Evolutionary conservation across 2,888 invertebrate genomes (phyloP).

Genomic region (Epinotia demarniana): DNA sequence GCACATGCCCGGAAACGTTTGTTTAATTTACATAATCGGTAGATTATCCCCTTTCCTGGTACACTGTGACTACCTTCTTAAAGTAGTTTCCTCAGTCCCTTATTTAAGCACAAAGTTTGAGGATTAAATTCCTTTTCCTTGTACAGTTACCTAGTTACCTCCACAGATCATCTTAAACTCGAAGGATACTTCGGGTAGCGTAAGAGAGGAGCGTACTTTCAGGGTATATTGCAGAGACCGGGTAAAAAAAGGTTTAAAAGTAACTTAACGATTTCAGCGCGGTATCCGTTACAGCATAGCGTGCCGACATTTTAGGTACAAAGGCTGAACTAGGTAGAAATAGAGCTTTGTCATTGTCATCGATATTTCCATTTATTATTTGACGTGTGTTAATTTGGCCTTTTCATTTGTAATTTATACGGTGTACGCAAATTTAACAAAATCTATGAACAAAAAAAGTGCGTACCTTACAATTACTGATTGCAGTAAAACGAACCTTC

Average conservation of each 20-base stretch:
- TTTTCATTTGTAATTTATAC: no score
- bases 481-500: slow-evolving; percentile 19
- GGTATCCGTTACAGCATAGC: slow-evolving; percentile 7
- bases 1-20: slow-evolving; percentile 51
- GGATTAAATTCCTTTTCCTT: slow-evolving; percentile 48
- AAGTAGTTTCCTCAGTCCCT: slow-evolving; percentile 41
- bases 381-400: no score
- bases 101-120: slow-evolving; percentile 42
- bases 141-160: slow-evolving; percentile 44
- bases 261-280: slow-evolving; percentile 29
- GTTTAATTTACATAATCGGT: slow-evolving; percentile 65
- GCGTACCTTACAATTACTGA: not conserved
- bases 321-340: not conserved
- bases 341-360: not conserved
- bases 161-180: slow-evolving; percentile 40
- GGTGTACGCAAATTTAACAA: no score
- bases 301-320: not conserved
- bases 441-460: not conserved
- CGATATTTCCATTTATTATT: no score
- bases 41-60: slow-evolving; percentile 52
- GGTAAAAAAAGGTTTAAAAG: slow-evolving; percentile 38
- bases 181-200: slow-evolving; percentile 20
- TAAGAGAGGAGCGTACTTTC: slow-evolving; percentile 28
- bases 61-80: slow-evolving; percentile 17
- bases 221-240: slow-evolving; percentile 29